A percentile compares a stretch with the other conserved stretches of the same genome.
phyloP scores from a whole-genome alignment of 2,888 invertebrate species.

The Acleris sparsana region DNA sequence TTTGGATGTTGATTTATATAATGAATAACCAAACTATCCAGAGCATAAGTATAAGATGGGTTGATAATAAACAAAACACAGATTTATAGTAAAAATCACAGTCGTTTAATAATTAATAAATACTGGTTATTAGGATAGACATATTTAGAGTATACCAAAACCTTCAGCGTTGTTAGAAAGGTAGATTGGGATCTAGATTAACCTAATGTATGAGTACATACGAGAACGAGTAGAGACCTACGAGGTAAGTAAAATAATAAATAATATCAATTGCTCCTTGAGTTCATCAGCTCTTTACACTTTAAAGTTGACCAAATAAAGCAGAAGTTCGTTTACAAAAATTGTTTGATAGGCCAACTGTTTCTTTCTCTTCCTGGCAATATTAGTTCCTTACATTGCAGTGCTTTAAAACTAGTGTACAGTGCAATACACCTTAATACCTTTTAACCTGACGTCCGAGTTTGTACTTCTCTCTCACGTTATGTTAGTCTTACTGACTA shows the following conservation, averaged over 20 bases:
- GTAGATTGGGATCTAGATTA: constrained; percentile 62
- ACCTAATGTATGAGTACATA: constrained; percentile 64
- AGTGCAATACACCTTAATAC: too few relatives aligned
- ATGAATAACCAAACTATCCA: too few relatives aligned
- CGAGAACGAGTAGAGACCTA: constrained; percentile 41
- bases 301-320: not conserved
- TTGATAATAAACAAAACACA: constrained; percentile 36
- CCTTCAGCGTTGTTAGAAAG: constrained; percentile 69
- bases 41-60: not conserved
- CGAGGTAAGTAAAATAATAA: constrained; percentile 20
- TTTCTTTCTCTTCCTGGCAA: too few relatives aligned
- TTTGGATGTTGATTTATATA: too few relatives aligned
- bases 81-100: constrained; percentile 77
- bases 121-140: constrained; percentile 79
- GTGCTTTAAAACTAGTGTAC: too few relatives aligned
- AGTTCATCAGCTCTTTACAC: not conserved
- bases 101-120: constrained; percentile 79
- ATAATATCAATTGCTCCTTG: constrained; percentile 7
- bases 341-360: too few relatives aligned
- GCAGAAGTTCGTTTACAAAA: not conserved
- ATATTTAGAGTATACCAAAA: constrained; percentile 79
- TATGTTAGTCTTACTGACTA: too few relatives aligned
- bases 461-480: too few relatives aligned
- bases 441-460: too few relatives aligned
- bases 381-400: too few relatives aligned